A percentile compares a stretch with the other conserved stretches of the same genome.
These are phyloP conservation scores for Arbacia lixula DNA, from an alignment of 53 echinoderm and acorn worm genomes.

Conservation along the genomic window DNA sequence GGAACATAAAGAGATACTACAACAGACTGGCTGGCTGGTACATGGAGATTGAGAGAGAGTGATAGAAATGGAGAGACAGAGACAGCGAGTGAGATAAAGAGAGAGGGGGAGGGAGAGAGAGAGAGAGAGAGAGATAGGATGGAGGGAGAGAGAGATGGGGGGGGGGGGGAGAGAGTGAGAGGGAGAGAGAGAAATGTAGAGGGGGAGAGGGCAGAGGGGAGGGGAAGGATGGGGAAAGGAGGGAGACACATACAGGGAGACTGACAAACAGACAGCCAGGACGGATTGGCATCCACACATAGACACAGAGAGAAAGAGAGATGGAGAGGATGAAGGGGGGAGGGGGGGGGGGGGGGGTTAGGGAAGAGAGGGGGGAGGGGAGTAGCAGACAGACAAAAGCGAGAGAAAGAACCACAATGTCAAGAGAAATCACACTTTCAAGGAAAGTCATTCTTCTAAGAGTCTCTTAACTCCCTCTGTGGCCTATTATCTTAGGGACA, in stretches of 20 bases:
- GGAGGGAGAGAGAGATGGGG: neutral
- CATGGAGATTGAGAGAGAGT: too few species aligned
- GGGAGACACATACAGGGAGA: too few species aligned
- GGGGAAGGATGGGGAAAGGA: too few species aligned
- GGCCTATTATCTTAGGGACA: constrained; percentile 15
- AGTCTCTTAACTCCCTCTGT: neutral
- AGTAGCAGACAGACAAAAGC: neutral
- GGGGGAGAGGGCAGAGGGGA: neutral
- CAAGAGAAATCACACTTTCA: too few species aligned
- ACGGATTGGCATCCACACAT: too few species aligned
- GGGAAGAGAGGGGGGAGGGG: neutral
- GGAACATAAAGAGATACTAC: too few species aligned
- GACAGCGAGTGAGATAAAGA: neutral
- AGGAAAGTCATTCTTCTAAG: too few species aligned
- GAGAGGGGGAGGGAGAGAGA: neutral
- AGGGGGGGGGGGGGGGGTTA: neutral
- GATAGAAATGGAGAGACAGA: too few species aligned
- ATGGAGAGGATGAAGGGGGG: neutral
- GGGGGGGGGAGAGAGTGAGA: neutral
- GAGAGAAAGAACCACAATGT: neutral
- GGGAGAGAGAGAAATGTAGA: neutral
- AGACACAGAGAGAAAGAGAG: neutral
- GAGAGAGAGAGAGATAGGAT: neutral
- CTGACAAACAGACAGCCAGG: too few species aligned
- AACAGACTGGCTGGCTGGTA: too few species aligned